Base-by-base conservation (phyloP, 2,797 vertebrate species). In the Staurois parvus region DNA sequence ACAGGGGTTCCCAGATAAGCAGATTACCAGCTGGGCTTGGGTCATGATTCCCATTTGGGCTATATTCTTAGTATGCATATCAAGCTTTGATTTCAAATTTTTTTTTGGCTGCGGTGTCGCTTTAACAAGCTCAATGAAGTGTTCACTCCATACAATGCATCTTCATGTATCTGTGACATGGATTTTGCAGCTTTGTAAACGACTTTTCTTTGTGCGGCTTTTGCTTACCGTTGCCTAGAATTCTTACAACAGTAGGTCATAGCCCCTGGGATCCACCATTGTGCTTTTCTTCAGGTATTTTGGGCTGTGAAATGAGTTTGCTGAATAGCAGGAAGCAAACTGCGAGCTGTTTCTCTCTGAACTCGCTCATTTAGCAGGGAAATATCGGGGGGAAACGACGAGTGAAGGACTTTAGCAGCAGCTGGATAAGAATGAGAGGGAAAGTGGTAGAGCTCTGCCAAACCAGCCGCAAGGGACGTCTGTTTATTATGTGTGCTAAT, bases 251-350 rank as follows among this genome's bases (percentile, higher is more conserved):
- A 74, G 11, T 89, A 91, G 90, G 77, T 88, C 86, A 70, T 76
- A 90, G 79, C 89, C 86, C 87, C 72, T 89, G 90, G 89, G 91
- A 89, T 89, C 40, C 90, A 64, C 89, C 88, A 90, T 91, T 90
- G 89, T 91, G 88, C 76, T 72, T 88, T 88, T 85, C 76, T 81
- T 89, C 90, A 92, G 89, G 91, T 93, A 93, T 93, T 92, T 93
- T 93, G 81, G 88, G 92, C 88, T 89, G 83, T 88, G 89, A 91
- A 92, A 89, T 88, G 88, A 88, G 88, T 90, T 89, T 88, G 88
- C 81, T 91, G 91, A 93, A 91, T 92, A 89, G 90, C 88, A 93
- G 90, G 93, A 93, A 93, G 91, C 91, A 86, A 92, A 91, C 86
- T 91, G 89, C 90, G 88, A 91, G 86, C 87, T 88, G 91, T 88